These are phyloP conservation scores for Meandrina meandrites DNA, from an alignment of 92 coral and sea anemone species.

Conservation along the genomic window DNA sequence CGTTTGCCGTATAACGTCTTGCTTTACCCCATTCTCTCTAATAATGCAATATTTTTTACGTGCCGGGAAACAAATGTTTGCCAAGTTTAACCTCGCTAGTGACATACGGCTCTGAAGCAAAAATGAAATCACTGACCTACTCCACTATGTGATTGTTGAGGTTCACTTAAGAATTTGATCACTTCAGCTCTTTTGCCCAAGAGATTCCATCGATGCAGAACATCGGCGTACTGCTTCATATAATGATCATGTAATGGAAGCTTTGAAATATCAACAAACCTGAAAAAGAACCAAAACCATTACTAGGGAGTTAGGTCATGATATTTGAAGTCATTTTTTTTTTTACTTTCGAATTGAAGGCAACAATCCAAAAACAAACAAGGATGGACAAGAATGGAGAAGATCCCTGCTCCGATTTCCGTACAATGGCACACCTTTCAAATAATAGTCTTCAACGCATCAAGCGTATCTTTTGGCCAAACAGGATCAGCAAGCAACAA, in stretches of 20 bases:
- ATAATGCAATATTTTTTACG: no score
- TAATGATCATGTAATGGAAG: conserved; percentile 81
- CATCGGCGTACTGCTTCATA: conserved; percentile 90
- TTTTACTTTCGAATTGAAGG: not conserved
- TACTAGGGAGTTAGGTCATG: not conserved
- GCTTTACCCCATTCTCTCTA: no score
- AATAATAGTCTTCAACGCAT: no score
- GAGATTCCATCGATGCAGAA: conserved; percentile 89
- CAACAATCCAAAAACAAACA: not conserved
- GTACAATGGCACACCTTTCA: not conserved
- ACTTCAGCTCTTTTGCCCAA: conserved; percentile 89
- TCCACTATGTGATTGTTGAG: conserved; percentile 70
- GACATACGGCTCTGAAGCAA: no score
- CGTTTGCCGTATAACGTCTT: no score
- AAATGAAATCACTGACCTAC: conserved; percentile 52
- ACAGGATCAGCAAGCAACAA: no score
- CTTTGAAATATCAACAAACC: conserved; percentile 74
- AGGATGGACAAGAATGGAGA: not conserved
- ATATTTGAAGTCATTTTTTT: not conserved
- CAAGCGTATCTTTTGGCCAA: no score
- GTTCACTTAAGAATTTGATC: conserved; percentile 76
- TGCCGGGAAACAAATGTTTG: no score
- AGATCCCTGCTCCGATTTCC: no score
- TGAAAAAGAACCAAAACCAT: conserved; percentile 21
- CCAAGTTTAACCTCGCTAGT: no score